These are phyloP conservation scores for Cossypha dichroa DNA, from an alignment of 2,797 vertebrate species.

Conservation along the genomic window DNA sequence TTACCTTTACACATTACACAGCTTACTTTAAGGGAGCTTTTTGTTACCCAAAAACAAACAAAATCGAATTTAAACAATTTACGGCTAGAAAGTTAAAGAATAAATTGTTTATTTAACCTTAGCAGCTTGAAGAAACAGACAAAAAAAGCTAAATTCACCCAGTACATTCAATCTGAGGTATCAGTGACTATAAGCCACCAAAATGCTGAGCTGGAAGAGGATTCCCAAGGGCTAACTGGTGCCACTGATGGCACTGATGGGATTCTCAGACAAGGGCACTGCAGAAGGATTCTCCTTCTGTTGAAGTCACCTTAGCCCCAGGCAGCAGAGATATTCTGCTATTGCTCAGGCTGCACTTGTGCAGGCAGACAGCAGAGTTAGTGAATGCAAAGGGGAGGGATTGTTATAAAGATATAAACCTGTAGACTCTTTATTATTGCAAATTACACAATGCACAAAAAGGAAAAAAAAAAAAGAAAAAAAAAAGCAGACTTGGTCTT, in stretches of 20 bases:
- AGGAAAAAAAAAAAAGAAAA: no score
- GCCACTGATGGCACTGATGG: accelerated
- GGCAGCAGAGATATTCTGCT: background rate
- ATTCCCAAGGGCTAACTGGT: background rate
- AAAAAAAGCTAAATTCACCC: background rate
- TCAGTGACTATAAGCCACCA: background rate
- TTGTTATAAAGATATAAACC: background rate
- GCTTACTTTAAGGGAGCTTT: background rate
- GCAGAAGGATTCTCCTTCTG: background rate
- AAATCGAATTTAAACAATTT: background rate
- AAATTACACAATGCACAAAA: background rate
- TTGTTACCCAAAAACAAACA: background rate
- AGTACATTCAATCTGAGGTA: background rate
- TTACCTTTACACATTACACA: background rate
- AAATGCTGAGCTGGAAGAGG: background rate
- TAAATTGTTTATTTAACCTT: background rate
- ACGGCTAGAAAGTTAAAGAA: background rate
- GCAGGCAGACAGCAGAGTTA: background rate
- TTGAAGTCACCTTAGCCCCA: background rate
- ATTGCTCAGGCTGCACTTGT: background rate
- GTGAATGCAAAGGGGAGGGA: background rate
- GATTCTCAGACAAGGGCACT: background rate
- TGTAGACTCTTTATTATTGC: background rate
- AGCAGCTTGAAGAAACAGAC: background rate
- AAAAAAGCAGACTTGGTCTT: background rate